These are phyloP conservation scores for Fistularia commersonii DNA, from an alignment of 2,797 vertebrate genomes.

Conservation along the genomic window DNA sequence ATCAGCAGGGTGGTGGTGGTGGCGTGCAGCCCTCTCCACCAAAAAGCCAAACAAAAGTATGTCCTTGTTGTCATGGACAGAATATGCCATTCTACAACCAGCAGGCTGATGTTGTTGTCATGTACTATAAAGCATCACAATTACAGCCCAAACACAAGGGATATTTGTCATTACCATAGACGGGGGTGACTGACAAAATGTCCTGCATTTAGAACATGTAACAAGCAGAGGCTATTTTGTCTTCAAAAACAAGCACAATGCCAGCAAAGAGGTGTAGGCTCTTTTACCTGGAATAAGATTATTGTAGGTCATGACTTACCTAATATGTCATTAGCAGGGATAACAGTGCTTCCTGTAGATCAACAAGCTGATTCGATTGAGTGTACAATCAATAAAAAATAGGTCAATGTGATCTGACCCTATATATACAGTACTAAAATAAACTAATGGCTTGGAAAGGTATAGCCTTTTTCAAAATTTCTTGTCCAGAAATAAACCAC, in stretches of 20 bases:
- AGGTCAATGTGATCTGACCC: too few relatives aligned
- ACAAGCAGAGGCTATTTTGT: conserved; percentile 28
- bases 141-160: conserved; percentile 59
- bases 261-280: background rate
- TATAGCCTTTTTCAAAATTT: too few relatives aligned
- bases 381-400: too few relatives aligned
- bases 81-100: conserved; percentile 65
- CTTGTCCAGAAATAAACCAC: too few relatives aligned
- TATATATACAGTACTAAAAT: too few relatives aligned
- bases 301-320: background rate
- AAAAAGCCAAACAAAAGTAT: conserved; percentile 73
- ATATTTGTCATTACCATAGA: conserved; percentile 66
- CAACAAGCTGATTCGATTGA: background rate
- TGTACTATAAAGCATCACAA: conserved; percentile 61
- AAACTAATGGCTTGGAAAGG: too few relatives aligned
- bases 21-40: conserved; percentile 65
- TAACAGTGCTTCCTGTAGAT: background rate
- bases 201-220: conserved; percentile 20
- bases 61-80: conserved; percentile 70
- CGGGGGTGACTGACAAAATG: conserved; percentile 38
- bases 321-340: background rate
- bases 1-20: conserved; percentile 59
- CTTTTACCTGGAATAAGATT: background rate
- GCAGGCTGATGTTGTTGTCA: conserved; percentile 64
- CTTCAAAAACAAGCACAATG: conserved; percentile 22